phyloP scores from a whole-genome alignment of 2,888 invertebrate genomes.

The Apamea crenata region DNA sequence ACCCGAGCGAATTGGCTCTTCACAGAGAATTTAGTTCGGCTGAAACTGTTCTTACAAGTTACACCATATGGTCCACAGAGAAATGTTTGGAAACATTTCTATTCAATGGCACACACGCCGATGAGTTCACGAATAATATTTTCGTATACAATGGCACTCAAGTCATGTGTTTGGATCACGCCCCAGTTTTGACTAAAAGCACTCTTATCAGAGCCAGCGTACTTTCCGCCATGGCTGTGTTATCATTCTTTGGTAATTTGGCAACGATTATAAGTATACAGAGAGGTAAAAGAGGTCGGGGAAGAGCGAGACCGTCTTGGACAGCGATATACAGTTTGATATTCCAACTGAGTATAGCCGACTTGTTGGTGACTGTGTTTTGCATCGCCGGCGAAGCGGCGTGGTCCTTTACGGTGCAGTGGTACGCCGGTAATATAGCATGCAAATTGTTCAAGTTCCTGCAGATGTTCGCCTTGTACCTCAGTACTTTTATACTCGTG shows the following conservation, averaged over 20 bases:
- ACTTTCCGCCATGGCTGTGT: slow-evolving; percentile 92
- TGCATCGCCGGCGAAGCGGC: slow-evolving; percentile 95
- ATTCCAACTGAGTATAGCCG: slow-evolving; percentile 95
- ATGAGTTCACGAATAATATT: slow-evolving; percentile 73
- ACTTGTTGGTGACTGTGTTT: slow-evolving; percentile 95
- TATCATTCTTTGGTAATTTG: slow-evolving; percentile 94
- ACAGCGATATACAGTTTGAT: slow-evolving; percentile 94
- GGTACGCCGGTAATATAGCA: slow-evolving; percentile 94
- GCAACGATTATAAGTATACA: slow-evolving; percentile 94
- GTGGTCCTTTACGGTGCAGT: slow-evolving; percentile 95
- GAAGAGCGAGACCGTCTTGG: slow-evolving; percentile 91
- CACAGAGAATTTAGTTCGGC: slow-evolving; percentile 73
- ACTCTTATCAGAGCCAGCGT: slow-evolving; percentile 92
- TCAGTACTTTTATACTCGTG: slow-evolving; percentile 95
- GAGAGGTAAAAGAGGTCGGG: slow-evolving; percentile 90
- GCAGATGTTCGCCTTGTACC: slow-evolving; percentile 95
- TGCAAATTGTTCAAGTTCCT: slow-evolving; percentile 95
- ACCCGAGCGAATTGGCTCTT: slow-evolving; percentile 74
- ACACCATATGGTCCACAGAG: slow-evolving; percentile 81
- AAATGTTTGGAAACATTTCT: slow-evolving; percentile 79
- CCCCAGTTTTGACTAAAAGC: slow-evolving; percentile 92
- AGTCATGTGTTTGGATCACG: slow-evolving; percentile 90
- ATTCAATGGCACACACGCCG: slow-evolving; percentile 75
- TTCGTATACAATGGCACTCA: slow-evolving; percentile 80
- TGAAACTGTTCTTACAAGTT: slow-evolving; percentile 70